Conservation (phyloP, 2,797 vertebrate genomes). For the Dicrostonyx torquatus region DNA sequence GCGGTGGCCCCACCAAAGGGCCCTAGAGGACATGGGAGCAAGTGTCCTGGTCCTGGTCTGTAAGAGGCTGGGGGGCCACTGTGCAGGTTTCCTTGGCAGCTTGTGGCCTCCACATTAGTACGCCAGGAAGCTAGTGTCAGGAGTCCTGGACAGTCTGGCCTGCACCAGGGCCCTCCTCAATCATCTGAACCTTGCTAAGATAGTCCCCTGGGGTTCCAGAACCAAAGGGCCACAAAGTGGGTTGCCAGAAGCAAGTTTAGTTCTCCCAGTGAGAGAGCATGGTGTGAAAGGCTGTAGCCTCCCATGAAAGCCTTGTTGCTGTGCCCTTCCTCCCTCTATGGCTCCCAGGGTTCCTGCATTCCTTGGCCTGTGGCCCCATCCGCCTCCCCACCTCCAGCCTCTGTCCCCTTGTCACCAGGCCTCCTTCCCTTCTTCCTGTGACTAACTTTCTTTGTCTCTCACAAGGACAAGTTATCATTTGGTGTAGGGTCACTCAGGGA, state of each 20-base stretch:
- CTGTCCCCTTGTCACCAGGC: neutral
- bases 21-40: neutral
- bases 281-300: fast-evolving
- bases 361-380: fast-evolving
- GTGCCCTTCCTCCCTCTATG: too few species aligned
- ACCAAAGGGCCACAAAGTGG: too few species aligned
- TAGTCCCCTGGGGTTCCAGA: neutral
- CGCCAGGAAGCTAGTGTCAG: fast-evolving
- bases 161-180: neutral
- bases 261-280: fast-evolving
- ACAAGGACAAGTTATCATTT: neutral
- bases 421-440: neutral
- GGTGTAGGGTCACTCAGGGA: too few species aligned
- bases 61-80: fast-evolving
- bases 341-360: neutral
- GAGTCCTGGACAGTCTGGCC: neutral
- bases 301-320: neutral
- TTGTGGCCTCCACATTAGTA: neutral
- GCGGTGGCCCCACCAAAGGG: neutral
- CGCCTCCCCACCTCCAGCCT: fast-evolving
- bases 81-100: fast-evolving
- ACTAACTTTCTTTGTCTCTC: neutral
- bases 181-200: neutral
- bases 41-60: neutral
- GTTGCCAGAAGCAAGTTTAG: neutral